Base-by-base conservation (phyloP, 2,113 vertebrate species). In the Philantomba maxwellii region DNA sequence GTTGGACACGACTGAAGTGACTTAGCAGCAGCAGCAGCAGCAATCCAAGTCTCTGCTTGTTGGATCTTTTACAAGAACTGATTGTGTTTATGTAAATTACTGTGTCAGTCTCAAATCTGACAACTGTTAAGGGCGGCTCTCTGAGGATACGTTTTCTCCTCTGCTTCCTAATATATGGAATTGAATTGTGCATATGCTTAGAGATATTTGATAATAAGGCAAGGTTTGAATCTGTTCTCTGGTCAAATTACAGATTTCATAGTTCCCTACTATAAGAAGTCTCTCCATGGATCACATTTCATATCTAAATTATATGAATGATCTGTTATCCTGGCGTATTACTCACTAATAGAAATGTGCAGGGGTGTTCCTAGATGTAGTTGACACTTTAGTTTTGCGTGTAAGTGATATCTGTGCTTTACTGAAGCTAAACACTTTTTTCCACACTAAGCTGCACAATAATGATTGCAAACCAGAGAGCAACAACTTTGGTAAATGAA, bases 351-450 rank as follows among this genome's bases (percentile, higher is more conserved):
- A 91, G 83, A 95, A 90, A 80, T 26, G 7, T 39, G 3, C 45
- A 62, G 21, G 30, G 3, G 19, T 87, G 73, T 43, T 82, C 51
- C 19, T 25, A 87, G 64, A 73, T 53, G 7, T 21, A 39, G 39
- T 7, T 16, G 55, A 62, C 25, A 70, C 26, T 55, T 53, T 81
- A 66, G n/a, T 36, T 64, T 39, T n/a, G 23, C 3, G 16, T 93
- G 13, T 43, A 58, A 47, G 77, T 64, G 21, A 15, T 90, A 23
- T 62, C 73, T 81, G 43, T 55, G 78, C 28, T 80, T 89, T 85
- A 60, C 43, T 85, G 60, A 60, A 89, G 77, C 80, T 66, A 90
- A 95, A 49, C 77, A 70, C 30, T 57, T 45, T 51, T 70, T 90
- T 73, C 55, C 49, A 87, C 57, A 81, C 39, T 47, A 80, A 75